phyloP scores from a whole-genome alignment of 2,113 vertebrate species.

The Stegostoma tigrinum region DNA sequence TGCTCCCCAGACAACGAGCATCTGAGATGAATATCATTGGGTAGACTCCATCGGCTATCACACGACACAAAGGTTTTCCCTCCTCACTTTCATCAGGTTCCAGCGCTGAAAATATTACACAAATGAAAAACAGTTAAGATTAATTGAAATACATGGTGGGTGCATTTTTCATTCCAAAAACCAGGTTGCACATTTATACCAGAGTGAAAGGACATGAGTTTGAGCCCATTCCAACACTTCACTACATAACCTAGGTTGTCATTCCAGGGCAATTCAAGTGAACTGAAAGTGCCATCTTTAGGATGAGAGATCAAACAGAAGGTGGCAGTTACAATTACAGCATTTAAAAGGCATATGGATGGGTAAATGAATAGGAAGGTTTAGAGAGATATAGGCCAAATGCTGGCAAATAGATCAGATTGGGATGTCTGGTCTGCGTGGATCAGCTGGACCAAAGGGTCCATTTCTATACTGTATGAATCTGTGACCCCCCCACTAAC shows the following conservation, averaged over 20 bases:
- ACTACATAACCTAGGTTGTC: background rate
- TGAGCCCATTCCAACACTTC: background rate
- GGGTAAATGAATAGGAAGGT: too few relatives aligned
- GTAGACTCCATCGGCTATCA: conserved; percentile 61
- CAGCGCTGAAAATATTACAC: conserved; percentile 38
- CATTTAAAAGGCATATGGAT: too few relatives aligned
- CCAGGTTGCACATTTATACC: background rate
- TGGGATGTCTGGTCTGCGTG: too few relatives aligned
- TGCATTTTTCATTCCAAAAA: background rate
- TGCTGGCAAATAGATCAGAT: too few relatives aligned
- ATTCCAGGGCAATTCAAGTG: background rate
- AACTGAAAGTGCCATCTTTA: background rate
- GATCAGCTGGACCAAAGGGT: too few relatives aligned
- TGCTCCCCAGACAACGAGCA: conserved; percentile 56
- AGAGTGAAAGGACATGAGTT: background rate
- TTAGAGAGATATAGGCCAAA: too few relatives aligned
- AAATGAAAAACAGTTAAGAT: background rate
- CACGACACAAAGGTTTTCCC: conserved; percentile 55
- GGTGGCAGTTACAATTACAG: too few relatives aligned
- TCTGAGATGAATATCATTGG: conserved; percentile 66
- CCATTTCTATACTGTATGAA: too few relatives aligned
- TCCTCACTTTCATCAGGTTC: conserved; percentile 37
- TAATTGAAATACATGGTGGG: background rate
- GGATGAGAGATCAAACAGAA: background rate
- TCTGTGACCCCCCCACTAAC: too few relatives aligned